phyloP scores from a whole-genome alignment of 2,888 invertebrate genomes.

The Thalpophila matura region DNA sequence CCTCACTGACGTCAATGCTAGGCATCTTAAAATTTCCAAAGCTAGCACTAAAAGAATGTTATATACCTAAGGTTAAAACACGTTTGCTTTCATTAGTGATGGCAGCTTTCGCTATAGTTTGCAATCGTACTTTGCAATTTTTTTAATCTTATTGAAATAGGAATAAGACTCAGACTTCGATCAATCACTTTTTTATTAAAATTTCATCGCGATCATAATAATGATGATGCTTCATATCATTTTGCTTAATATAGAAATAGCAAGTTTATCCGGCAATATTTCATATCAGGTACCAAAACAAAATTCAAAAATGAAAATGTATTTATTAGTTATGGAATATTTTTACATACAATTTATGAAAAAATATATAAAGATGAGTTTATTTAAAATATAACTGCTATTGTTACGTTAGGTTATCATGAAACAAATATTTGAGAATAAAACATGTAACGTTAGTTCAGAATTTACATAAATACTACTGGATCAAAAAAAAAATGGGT shows the following conservation, averaged over 20 bases:
- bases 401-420: no score
- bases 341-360: slow-evolving; percentile 1
- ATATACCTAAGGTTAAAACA: slow-evolving; percentile 56
- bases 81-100: slow-evolving; percentile 64
- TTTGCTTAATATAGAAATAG: slow-evolving; percentile 48
- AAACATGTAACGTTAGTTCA: no score
- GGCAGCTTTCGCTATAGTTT: slow-evolving; percentile 61
- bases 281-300: slow-evolving; percentile 8
- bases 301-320: background rate
- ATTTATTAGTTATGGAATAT: slow-evolving; percentile 8
- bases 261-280: slow-evolving; percentile 29
- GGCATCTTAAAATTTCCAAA: slow-evolving; percentile 23
- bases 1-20: slow-evolving; percentile 10
- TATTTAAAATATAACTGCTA: no score
- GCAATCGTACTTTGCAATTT: slow-evolving; percentile 37
- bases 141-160: slow-evolving; percentile 56
- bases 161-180: slow-evolving; percentile 59
- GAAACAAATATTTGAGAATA: no score
- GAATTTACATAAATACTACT: no score
- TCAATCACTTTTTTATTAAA: slow-evolving; percentile 53
- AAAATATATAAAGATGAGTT: no score
- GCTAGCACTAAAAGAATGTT: slow-evolving; percentile 46
- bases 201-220: slow-evolving; percentile 42
- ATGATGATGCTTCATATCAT: slow-evolving; percentile 54
- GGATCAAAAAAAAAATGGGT: no score